Base-by-base conservation (phyloP, 92 coral and sea anemone species). In the Epizoanthus illoricatus region DNA sequence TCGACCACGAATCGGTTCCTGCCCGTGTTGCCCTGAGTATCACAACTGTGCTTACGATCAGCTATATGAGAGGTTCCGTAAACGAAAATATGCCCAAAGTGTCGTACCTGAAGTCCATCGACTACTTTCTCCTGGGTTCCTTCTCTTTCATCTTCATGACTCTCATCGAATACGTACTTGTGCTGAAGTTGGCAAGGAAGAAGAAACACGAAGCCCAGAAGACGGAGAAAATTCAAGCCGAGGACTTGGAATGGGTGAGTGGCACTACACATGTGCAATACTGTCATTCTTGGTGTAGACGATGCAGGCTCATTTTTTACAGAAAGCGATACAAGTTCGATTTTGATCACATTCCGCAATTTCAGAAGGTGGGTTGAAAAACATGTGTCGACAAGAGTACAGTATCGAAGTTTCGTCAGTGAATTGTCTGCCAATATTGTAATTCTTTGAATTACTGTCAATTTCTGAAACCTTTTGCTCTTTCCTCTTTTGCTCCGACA, bases 31-130 rank as follows among this genome's bases (percentile, higher is more conserved):
- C 92, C 17, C 94, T 95, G 17, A 92, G 98, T 59, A 95, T 95
- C 80, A 95, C 98, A n/a, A 95, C 98, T 3, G 98, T 95, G 0
- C 80, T 95, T 41, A 95, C 98, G 1, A 95, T 95, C 87, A 92
- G 97, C 57, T 95, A 95, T 76, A 95, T 93, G 98, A 69, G 94
- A 21, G 98, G 95, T 4, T 91, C 87, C 13, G 97, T 95, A 36
- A 95, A 95, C 72, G 89, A 89, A 12, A 90, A 92, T 47, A 86
- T 95, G 90, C 98, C 98, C 0, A 83, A 93, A 17, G 98, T 95
- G 18, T 93, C 98, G 21, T 95, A 95, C 83, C 90, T 95, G 80
- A 95, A 95, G 79, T 91, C 98, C 19, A 91, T 95, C 55, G 98
- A 95, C 75, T 89, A 95, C 63, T 95, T 95, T 84, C 86, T 95